Evolutionary conservation across 1,140 invertebrate genomes (phyloP), one percentile per base, ranked within the genome.

Genomic region (Bilobella aurantiaca): DNA sequence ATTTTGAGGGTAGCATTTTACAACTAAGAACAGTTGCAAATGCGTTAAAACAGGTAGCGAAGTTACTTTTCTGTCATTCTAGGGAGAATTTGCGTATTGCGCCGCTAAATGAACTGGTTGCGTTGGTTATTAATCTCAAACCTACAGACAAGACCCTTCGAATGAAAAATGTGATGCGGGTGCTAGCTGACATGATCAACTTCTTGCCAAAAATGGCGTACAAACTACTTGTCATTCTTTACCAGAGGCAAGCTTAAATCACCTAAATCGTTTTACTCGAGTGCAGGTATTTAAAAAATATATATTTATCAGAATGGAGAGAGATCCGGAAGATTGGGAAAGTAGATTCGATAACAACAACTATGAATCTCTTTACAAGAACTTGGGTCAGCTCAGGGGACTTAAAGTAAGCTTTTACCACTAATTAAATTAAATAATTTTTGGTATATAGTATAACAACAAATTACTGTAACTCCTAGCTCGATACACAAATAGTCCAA

Each of bases 61-160:
- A 42, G 46, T 47, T 25, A 28, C 53, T 49, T 29, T 28, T 53
- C 65, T 71, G 0, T 42, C 34, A 31, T 34, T 64, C n/a, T 37
- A 72, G 70, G 34, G 70, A 69, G n/a, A 59, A 66, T 60, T 49
- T 69, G 8, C 28, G 23, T 27, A 63, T 69, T 31, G 59, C 70
- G 25, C 70, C 70, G 32, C 16, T 72, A 0, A 63, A 23, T 37
- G 67, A 72, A 62, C 63, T 72, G 42, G 2, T 69, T 14, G 23
- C 30, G 37, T 21, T 29, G n/a, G 8, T 72, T 3, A 34, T 72
- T 2, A 28, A 65, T 27, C 59, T 63, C 30, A 72, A 72, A 42
- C 67, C 64, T 37, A 58, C 61, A 29, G 70, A 72, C 63, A 69
- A 69, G 58, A 57, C 66, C 31, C 49, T 62, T 18, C 65, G 62